Evolutionary conservation across 2,113 vertebrate species (phyloP).

Genomic region (Spea multiplicata): DNA sequence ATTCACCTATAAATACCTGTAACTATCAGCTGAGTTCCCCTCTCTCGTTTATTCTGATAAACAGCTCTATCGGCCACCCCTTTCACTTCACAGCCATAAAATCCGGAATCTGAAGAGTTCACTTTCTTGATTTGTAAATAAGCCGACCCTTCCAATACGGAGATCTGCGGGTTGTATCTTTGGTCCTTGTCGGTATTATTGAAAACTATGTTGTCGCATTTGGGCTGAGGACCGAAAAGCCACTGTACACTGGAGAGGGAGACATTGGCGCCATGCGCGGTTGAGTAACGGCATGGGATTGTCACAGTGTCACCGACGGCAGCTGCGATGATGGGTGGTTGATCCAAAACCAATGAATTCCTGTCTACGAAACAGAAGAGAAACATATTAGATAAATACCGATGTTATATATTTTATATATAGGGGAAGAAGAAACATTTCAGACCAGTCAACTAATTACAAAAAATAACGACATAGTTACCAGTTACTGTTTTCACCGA

Average conservation of each 20-base stretch:
- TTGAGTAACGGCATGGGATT: not conserved
- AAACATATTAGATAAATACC: no score
- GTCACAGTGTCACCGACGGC: slow-evolving; percentile 17
- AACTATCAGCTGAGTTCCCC: not conserved
- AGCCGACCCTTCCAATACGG: not conserved
- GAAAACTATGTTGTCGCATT: not conserved
- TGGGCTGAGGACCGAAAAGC: not conserved
- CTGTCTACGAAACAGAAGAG: not conserved
- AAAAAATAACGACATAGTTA: no score
- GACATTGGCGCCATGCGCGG: not conserved
- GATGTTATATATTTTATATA: no score
- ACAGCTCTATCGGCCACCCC: not conserved
- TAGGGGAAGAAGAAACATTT: no score
- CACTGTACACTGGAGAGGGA: not conserved
- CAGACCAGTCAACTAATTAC: no score
- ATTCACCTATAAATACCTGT: slow-evolving; percentile 2
- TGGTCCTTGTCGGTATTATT: not conserved
- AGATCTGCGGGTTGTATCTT: not conserved
- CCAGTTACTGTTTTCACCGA: no score
- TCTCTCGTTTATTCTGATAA: not conserved
- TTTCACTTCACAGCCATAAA: slow-evolving; percentile 13
- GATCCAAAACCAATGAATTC: not conserved
- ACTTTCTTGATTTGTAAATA: slow-evolving; percentile 6
- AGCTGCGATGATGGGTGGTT: not conserved
- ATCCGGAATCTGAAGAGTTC: not conserved